Evolutionary conservation across 2,888 invertebrate species (phyloP), one percentile per base, ranked within the genome.

Genomic region (Leptopilina syphax): DNA sequence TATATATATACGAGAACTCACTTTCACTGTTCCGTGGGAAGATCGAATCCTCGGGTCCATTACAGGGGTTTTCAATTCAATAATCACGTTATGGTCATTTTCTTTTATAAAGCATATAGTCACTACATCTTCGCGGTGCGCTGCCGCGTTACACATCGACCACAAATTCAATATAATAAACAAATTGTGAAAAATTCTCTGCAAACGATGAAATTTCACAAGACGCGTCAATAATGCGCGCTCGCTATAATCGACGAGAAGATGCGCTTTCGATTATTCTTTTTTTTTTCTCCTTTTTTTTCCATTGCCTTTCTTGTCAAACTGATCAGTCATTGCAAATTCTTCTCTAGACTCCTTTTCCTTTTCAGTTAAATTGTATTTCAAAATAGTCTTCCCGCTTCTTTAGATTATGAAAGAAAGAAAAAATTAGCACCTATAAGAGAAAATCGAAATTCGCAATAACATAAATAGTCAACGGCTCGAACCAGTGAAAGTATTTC

Each of bases 1-100:
- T 47, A 47, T 47, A 47, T 47, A 47, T 47, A 10, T 47, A 47
- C 9, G 9, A 60, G 63, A 70, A 77, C 82, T 86, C 80, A 88
- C 89, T 89, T 89, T 89, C 89, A 89, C 89, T 85, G 88, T 85
- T 85, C 83, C 87, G 88, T 88, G 88, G 87, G 88, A 89, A 89
- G 88, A 83, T 87, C 85, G 85, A 86, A 85, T 86, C 84, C 82
- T 68, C 81, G 77, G 18, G 60, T 83, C 81, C 66, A 83, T 85
- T 83, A 82, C 83, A 81, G 78, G 77, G 82, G 79, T 82, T 82
- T 83, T 84, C 83, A 83, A 50, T 81, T 85, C 80, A 68, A 78
- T 76, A 77, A 83, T 81, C 34, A 34, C 34, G 77, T 79, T 67
- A 18, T n/a, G 18, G 50, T 80, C 78, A 70, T 77, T 76, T 66